Conservation (phyloP, 2,797 vertebrate genomes). For the Sebastes dallii region DNA sequence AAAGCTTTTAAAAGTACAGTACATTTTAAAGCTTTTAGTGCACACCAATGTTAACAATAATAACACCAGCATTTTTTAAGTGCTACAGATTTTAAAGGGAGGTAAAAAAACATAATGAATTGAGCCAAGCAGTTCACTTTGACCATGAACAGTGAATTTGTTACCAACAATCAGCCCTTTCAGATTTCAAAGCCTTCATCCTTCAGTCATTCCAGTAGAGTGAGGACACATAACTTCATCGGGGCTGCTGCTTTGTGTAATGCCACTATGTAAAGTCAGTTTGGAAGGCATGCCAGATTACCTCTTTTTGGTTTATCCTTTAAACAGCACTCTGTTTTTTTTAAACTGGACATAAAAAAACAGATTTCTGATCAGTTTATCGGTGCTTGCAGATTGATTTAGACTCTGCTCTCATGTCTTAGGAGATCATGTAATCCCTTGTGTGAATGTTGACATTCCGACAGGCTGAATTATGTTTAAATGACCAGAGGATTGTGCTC, state of each 20-base stretch:
- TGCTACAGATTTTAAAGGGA: neutral
- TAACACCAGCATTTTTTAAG: neutral
- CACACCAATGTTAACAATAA: neutral
- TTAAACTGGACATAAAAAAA: constrained; percentile 15
- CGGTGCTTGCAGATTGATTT: constrained; percentile 37
- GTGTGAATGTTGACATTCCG: neutral
- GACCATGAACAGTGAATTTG: constrained; percentile 12
- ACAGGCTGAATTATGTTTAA: neutral
- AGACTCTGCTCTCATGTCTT: neutral
- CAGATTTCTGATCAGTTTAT: neutral
- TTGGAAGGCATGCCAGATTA: constrained; percentile 51
- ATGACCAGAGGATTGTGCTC: neutral
- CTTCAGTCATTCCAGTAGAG: constrained; percentile 67
- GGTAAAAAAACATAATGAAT: neutral
- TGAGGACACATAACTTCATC: constrained; percentile 64
- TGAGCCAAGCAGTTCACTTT: constrained; percentile 9
- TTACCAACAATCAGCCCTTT: constrained; percentile 38
- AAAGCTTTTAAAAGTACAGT: too few relatives aligned
- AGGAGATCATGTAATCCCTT: neutral
- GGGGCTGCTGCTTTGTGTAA: constrained; percentile 55
- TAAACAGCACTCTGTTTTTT: constrained; percentile 1
- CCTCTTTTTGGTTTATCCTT: constrained; percentile 42
- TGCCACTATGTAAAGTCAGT: constrained; percentile 60
- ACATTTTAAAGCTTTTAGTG: neutral
- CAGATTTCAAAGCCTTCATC: constrained; percentile 60